phyloP scores from a whole-genome alignment of 2,113 vertebrate species.

The Corythornis vintsioides region DNA sequence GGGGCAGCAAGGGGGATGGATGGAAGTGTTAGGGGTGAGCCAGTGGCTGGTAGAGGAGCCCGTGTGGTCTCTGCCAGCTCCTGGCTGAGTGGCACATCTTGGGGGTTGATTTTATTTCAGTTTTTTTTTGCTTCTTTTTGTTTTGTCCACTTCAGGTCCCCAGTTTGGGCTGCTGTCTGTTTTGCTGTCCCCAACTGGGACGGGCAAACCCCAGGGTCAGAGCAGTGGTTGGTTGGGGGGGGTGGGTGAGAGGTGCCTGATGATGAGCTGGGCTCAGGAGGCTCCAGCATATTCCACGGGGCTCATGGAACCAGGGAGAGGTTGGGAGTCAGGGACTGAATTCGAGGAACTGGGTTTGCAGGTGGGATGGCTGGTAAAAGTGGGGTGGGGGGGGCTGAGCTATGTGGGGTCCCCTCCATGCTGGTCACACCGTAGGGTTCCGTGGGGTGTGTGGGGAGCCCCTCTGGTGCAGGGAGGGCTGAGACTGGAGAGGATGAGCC shows the following conservation, averaged over 20 bases:
- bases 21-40: neutral
- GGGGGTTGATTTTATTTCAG: neutral
- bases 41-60: neutral
- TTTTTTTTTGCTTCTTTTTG: neutral
- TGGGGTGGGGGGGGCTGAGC: neutral
- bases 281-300: accelerated
- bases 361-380: neutral
- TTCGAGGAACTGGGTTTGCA: accelerated
- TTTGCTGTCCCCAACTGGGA: too few species aligned
- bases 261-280: too few species aligned
- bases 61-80: neutral
- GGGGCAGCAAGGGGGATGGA: neutral
- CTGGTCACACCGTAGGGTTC: accelerated
- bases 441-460: neutral
- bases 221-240: neutral
- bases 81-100: neutral
- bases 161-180: too few species aligned
- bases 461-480: neutral
- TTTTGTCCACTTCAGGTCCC: neutral
- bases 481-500: neutral
- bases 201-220: accelerated
- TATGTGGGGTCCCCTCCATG: accelerated
- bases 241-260: accelerated
- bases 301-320: neutral
- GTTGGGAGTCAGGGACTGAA: neutral